Conservation (phyloP, 2,888 invertebrate genomes). For the Patella caerulea region DNA sequence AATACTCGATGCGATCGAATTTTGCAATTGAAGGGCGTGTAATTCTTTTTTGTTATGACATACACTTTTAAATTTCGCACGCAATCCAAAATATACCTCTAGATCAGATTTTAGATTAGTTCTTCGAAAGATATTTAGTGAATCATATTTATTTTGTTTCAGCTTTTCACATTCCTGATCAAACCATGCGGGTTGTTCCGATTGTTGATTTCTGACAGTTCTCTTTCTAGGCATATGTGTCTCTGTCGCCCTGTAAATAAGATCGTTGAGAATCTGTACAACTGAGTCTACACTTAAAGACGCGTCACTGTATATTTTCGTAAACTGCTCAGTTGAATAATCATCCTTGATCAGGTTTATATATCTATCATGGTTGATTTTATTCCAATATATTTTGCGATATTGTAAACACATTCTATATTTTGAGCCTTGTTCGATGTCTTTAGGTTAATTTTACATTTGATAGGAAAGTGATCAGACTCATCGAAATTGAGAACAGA, state of each 20-base stretch:
- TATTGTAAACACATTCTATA: background rate
- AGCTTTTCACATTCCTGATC: background rate
- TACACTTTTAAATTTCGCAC: background rate
- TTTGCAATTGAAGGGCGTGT: background rate
- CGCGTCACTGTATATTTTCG: background rate
- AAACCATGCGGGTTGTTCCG: too few species aligned
- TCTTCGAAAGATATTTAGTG: background rate
- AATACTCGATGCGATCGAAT: background rate
- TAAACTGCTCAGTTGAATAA: background rate
- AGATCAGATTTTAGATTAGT: background rate
- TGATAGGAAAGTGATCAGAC: slow-evolving; percentile 6
- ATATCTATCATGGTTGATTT: background rate
- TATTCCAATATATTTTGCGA: background rate
- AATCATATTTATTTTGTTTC: background rate
- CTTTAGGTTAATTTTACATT: background rate
- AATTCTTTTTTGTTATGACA: background rate
- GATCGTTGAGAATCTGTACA: background rate
- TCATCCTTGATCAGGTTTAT: background rate
- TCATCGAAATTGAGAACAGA: background rate
- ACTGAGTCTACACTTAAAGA: background rate
- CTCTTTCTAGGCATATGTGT: background rate
- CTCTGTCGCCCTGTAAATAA: background rate
- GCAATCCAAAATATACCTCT: background rate
- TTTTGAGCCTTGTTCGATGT: background rate
- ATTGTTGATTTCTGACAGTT: background rate